phyloP scores from a whole-genome alignment of 1,140 invertebrate genomes.

The Melanaphis sacchari region DNA sequence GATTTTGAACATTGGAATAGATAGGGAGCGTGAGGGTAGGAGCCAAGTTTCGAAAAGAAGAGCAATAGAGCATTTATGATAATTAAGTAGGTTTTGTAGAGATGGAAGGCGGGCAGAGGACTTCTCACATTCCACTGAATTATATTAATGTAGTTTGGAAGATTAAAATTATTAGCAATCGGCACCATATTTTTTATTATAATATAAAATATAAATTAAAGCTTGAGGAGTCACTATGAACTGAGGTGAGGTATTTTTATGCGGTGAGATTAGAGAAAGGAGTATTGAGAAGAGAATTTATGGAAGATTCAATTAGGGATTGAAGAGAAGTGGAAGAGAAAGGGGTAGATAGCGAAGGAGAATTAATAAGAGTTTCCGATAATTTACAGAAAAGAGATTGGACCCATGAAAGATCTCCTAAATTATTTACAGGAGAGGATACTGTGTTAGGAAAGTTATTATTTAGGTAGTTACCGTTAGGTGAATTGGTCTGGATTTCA shows the following conservation, averaged over 20 bases:
- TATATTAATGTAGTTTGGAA: not conserved
- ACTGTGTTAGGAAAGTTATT: no score
- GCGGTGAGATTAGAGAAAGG: not conserved
- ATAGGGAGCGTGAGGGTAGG: not conserved
- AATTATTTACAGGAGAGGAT: no score
- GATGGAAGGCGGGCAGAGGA: not conserved
- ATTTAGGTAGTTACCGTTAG: no score
- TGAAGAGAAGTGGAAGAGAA: not conserved
- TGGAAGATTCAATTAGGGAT: not conserved
- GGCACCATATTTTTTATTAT: no score
- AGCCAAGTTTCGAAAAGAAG: not conserved
- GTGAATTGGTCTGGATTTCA: no score
- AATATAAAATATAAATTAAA: no score
- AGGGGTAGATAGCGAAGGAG: not conserved
- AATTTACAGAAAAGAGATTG: not conserved
- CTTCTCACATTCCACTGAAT: not conserved
- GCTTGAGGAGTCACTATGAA: no score
- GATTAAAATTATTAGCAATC: no score
- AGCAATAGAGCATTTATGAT: not conserved
- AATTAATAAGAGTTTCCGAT: not conserved
- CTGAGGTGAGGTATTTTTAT: not conserved
- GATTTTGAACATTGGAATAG: not conserved
- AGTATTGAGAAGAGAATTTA: not conserved
- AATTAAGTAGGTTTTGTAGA: not conserved
- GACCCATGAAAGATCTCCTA: not conserved